phyloP scores from a whole-genome alignment of 2,113 vertebrate species.

The Tachuris rubrigastra region DNA sequence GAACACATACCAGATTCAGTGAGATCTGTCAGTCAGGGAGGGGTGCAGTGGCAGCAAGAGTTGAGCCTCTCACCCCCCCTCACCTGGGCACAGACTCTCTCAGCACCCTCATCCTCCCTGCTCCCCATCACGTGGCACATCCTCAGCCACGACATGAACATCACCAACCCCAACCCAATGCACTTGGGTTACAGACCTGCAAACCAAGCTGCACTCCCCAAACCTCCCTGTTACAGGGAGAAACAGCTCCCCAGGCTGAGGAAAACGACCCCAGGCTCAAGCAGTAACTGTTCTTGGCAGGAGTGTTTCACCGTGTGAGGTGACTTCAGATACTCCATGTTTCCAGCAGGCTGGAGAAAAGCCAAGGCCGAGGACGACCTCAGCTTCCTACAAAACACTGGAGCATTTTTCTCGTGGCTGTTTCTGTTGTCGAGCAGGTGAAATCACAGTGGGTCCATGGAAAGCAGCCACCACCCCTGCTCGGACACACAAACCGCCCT shows the following conservation, averaged over 20 bases:
- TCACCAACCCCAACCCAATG: background rate
- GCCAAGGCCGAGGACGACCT: accelerated
- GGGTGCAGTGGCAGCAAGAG: background rate
- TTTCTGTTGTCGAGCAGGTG: background rate
- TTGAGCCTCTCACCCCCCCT: background rate
- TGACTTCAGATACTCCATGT: background rate
- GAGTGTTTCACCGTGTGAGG: background rate
- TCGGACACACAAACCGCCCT: background rate
- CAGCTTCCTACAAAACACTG: background rate
- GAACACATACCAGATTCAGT: accelerated
- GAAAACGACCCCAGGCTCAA: background rate
- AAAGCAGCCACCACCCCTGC: accelerated
- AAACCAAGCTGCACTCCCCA: background rate
- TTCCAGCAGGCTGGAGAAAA: background rate
- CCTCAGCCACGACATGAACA: background rate
- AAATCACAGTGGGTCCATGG: accelerated
- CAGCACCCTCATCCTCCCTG: background rate
- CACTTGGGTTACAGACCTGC: background rate
- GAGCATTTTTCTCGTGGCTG: background rate
- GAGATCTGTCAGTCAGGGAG: background rate
- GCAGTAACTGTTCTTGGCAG: background rate
- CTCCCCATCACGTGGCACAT: accelerated
- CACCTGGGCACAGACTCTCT: background rate
- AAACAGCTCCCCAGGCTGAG: background rate
- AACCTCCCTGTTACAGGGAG: background rate